Base-by-base conservation (phyloP, 1,140 invertebrate species). In the Pinna nobilis region DNA sequence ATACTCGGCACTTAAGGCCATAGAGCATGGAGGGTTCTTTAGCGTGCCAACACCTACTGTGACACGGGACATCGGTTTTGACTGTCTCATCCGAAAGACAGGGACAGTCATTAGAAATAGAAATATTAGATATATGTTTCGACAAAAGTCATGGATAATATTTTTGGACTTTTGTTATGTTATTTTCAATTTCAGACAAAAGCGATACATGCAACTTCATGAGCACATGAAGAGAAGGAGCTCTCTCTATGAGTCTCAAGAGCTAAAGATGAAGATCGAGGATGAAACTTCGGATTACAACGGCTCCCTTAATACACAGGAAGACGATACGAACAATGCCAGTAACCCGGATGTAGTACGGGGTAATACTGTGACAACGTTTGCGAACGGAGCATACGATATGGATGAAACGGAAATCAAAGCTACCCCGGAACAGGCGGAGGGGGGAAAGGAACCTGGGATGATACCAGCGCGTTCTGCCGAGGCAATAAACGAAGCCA, bases 191-290 rank as follows among this genome's bases (percentile, higher is more conserved):
- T n/a, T n/a, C n/a, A n/a, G n/a, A n/a, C n/a, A n/a, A n/a, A n/a
- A n/a, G n/a, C n/a, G 70, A 23, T 71, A 74, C 32, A 60, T 68
- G 44, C 61, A 71, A 28, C 67, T 81, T 5, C 64, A 74, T 60
- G 51, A 78, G 6, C 66, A 60, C 35, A 30, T 81, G 7, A 76
- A 66, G 2, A 50, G 73, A 30, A 60, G 66, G 18, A 78, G 79
- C 53, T 81, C 79, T 3, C 23, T 81, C 5, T 81, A 81, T 50
- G 79, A 81, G 65, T 81, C 79, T 28, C 79, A 81, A 60, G 79
- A 81, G 57, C 64, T 81, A 39, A 78, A 76, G 32, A 55, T 81
- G 44, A 33, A 55, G 25, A 63, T 78, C 23, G 11, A 78, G 1
- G 76, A 78, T 7, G 73, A 78, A 53, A 70, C 70, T 5, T 70